Evolutionary conservation across 2,888 invertebrate species (phyloP), one percentile per base, ranked within the genome.

Genomic region (Melangyna quadrimaculata): DNA sequence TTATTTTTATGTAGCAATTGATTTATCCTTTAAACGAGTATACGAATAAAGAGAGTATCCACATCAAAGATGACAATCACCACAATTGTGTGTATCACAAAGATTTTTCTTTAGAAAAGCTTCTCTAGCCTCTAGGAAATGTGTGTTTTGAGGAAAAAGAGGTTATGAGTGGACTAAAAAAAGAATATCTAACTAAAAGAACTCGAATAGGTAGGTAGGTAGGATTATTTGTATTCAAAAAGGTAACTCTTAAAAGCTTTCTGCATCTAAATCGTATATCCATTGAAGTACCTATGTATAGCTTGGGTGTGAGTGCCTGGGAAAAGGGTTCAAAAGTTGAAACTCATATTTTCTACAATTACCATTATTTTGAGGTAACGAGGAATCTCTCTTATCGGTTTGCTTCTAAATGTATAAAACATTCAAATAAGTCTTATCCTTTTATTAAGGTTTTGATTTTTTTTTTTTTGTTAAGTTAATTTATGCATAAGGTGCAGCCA

Each of bases 21-120:
- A 82, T 82, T 82, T 82, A 78, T 82, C 78, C 59, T 55, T 72
- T 67, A 71, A 77, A 65, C 71, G 65, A 71, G 63, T 32, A 24
- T 67, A 72, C 51, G 67, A 43, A 63, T 63, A 57, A 29, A 71
- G 37, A 72, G 53, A 51, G 57, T 51, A 65, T 78, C 78, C 72
- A 35, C 59, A 72, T 82, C 72, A 82, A 67, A 78, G 81, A 78
- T 78, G 72, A 78, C 77, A 82, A 78, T 82, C 81, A 72, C 81
- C 81, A 78, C 81, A 82, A 82, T 78, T 82, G 81, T 82, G 59
- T 82, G 53, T 78, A 72, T 78, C 78, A n/a, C n/a, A 35, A 37
- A 65, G 72, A 67, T 67, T 72, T 10, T 43, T 72, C 14, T 71
- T 14, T 32, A 29, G 57, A 75, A 71, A 37, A 70, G 14, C 7